Evolutionary conservation across 2,113 vertebrate species (phyloP).

Genomic region (Triplophysa tibetana): DNA sequence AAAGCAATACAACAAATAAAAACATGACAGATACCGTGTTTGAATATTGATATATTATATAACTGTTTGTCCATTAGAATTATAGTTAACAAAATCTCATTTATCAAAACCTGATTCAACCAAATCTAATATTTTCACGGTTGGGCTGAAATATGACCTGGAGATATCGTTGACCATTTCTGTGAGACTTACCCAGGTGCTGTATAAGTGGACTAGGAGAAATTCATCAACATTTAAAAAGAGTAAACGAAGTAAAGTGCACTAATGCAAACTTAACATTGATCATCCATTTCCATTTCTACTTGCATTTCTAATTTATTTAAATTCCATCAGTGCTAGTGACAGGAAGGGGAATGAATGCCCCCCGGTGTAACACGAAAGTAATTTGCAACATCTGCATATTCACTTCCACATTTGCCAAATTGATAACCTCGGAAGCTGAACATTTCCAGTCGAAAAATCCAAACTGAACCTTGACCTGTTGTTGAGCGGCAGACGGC

Average conservation of each 20-base stretch:
- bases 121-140: no score
- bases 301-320: conserved; percentile 27
- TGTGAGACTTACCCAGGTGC: background rate
- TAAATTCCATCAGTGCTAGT: conserved; percentile 35
- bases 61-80: background rate
- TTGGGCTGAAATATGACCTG: no score
- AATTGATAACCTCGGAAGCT: background rate
- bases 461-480: conserved; percentile 67
- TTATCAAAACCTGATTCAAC: no score
- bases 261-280: background rate
- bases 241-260: conserved; percentile 21
- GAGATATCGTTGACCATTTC: background rate
- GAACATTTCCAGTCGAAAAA: conserved; percentile 18
- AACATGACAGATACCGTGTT: no score
- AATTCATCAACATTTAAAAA: conserved; percentile 4
- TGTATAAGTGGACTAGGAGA: background rate
- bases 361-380: conserved; percentile 9
- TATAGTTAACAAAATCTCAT: background rate
- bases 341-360: conserved; percentile 30
- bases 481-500: conserved; percentile 85
- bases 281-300: conserved; percentile 26
- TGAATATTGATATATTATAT: no score
- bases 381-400: conserved; percentile 34
- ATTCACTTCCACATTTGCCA: conserved; percentile 20
- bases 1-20: no score